Percentiles rank a stretch among this genome's conserved stretches.
phyloP scores from a whole-genome alignment of 2,113 vertebrate species.

The Tringa solitaria region DNA sequence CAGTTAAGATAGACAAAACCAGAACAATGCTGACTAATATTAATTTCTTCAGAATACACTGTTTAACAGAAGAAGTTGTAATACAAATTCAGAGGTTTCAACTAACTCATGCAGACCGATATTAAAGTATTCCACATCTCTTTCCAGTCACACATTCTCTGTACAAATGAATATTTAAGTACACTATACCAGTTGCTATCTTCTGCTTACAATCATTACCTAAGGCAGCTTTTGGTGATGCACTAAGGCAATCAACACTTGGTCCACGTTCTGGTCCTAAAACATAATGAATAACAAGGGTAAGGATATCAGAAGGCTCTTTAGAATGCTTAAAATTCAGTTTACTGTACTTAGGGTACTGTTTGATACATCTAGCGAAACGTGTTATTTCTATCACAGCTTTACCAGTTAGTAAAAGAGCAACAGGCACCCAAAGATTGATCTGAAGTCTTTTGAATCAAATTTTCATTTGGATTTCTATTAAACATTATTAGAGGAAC shows the following conservation, averaged over 20 bases:
- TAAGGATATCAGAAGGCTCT: neutral
- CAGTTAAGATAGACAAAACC: conserved; percentile 36
- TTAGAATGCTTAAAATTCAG: neutral
- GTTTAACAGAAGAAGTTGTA: neutral
- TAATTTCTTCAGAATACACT: neutral
- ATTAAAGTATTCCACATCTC: neutral
- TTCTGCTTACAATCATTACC: conserved; percentile 69
- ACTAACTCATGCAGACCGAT: neutral
- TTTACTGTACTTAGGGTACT: neutral
- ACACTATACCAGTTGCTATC: neutral
- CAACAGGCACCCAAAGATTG: neutral
- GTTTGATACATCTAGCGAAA: neutral
- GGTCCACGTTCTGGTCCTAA: conserved; percentile 80
- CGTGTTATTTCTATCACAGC: neutral
- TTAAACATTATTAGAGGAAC: neutral
- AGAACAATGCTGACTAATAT: neutral
- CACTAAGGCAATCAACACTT: conserved; percentile 83
- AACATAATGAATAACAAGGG: neutral
- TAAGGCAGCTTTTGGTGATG: conserved; percentile 81
- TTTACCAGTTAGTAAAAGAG: neutral
- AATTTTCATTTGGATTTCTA: neutral
- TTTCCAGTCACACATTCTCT: neutral
- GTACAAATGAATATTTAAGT: neutral
- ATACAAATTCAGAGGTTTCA: neutral
- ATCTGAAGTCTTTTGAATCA: neutral